Base-by-base conservation (phyloP, 2,797 vertebrate species). In the Artibeus lituratus region DNA sequence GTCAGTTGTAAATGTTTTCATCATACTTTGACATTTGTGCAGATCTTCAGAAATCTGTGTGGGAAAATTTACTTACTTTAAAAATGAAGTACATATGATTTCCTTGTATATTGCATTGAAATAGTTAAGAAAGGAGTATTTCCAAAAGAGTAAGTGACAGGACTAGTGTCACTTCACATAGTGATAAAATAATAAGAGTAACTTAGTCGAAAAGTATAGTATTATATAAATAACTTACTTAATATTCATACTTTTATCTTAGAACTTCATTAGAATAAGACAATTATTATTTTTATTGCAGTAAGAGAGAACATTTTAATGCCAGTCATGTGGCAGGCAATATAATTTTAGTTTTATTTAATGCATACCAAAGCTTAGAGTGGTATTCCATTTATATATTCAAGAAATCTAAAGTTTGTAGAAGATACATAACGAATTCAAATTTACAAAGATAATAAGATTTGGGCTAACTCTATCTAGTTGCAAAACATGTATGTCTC, bases 321-420 rank as follows among this genome's bases (percentile, higher is more conserved):
- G 42, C 21, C 35, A 90, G 1, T 85, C 35, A 82, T 78, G 14
- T 80, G 42, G 18, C 83, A 83, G 26, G 19, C 42, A 87, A n/a
- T 92, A 76, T 91, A 74, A 87, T 94, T 90, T 94, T 94, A 87
- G 39, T 88, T 83, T 85, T 87, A 69, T 39, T 14, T 88, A 83
- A 83, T 74, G 12, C 7, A 39, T 70, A 42, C 2, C 76, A 70
- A 62, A 95, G 26, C 35, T 83, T 84, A 81, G 44, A 67, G 8
- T 72, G 10, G 29, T 70, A 44, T 86, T 78, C 14, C 44, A 35
- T 91, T 95, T 90, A 67, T 2, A 62, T 70, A 70, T 69, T 35
- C 24, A 94, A 90, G 65, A 93, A 91, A 73, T 24, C 44, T 76
- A 44, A 77, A 76, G 32, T 49, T 91, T 88, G 62, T 16, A 29